Evolutionary conservation across 53 echinoderm and acorn worm genomes (phyloP).

Genomic region (Glandiceps talaboti): DNA sequence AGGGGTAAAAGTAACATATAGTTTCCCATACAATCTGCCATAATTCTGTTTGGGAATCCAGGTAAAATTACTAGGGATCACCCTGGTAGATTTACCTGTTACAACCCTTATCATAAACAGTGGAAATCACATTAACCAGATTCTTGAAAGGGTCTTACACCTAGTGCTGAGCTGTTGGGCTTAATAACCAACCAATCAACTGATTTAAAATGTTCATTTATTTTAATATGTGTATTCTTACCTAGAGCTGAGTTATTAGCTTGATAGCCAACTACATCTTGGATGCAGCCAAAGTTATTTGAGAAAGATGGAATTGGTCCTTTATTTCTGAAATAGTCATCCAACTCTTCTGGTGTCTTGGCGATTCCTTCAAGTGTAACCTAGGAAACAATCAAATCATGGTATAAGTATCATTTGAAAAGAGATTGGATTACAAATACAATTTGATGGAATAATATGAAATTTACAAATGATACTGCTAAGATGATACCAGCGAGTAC

Average conservation of each 20-base stretch:
- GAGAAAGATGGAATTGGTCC: slow-evolving; percentile 94
- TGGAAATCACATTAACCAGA: too few relatives aligned
- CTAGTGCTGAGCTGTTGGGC: too few relatives aligned
- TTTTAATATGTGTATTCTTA: slow-evolving; percentile 11
- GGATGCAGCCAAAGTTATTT: slow-evolving; percentile 87
- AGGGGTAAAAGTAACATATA: too few relatives aligned
- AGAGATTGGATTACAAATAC: too few relatives aligned
- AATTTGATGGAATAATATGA: too few relatives aligned
- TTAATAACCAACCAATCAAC: background rate
- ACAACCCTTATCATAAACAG: too few relatives aligned
- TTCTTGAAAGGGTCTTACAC: too few relatives aligned
- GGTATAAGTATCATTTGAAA: background rate
- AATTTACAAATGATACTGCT: background rate
- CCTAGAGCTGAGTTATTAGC: slow-evolving; percentile 71
- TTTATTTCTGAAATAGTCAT: slow-evolving; percentile 58
- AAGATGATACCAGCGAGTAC: too few relatives aligned
- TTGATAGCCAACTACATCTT: slow-evolving; percentile 91
- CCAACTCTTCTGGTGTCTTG: slow-evolving; percentile 80
- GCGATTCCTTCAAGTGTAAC: slow-evolving; percentile 75
- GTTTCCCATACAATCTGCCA: too few relatives aligned
- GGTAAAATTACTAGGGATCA: too few relatives aligned
- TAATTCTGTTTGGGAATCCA: too few relatives aligned
- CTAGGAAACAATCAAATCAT: slow-evolving; percentile 22
- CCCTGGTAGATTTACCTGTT: too few relatives aligned
- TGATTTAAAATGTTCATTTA: background rate